A percentile compares a stretch with the other conserved stretches of the same genome.
Conservation (phyloP, 2,888 invertebrate genomes). For the Stratiomys singularior region DNA sequence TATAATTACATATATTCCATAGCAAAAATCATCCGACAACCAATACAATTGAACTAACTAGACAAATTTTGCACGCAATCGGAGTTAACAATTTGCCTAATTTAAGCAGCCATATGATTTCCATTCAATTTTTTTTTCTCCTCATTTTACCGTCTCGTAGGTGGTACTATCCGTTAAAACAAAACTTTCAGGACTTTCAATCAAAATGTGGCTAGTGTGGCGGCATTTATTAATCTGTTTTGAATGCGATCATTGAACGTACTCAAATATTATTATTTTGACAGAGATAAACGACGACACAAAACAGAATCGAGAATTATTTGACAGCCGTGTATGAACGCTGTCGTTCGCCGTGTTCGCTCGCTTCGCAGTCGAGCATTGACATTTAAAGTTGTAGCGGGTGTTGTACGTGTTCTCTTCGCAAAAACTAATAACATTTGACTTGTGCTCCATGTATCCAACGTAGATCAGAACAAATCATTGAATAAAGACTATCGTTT, state of each 20-base stretch:
- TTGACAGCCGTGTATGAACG: constrained; percentile 22
- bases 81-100: too few relatives aligned
- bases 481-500: background rate
- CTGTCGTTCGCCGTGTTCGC: background rate
- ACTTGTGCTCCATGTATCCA: background rate
- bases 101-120: too few relatives aligned
- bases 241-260: constrained; percentile 17
- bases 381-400: constrained; percentile 32
- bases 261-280: background rate
- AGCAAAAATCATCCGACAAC: too few relatives aligned
- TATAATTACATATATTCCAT: too few relatives aligned
- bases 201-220: too few relatives aligned
- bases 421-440: background rate
- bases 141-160: too few relatives aligned
- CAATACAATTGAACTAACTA: too few relatives aligned
- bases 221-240: too few relatives aligned
- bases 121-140: too few relatives aligned
- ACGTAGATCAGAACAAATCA: background rate
- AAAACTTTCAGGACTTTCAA: too few relatives aligned
- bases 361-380: constrained; percentile 24
- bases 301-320: background rate
- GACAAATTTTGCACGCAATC: too few relatives aligned
- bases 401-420: constrained; percentile 10
- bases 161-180: too few relatives aligned
- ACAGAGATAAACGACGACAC: background rate